Evolutionary conservation across 2,113 vertebrate genomes (phyloP).

Genomic region (Malurus melanocephalus): DNA sequence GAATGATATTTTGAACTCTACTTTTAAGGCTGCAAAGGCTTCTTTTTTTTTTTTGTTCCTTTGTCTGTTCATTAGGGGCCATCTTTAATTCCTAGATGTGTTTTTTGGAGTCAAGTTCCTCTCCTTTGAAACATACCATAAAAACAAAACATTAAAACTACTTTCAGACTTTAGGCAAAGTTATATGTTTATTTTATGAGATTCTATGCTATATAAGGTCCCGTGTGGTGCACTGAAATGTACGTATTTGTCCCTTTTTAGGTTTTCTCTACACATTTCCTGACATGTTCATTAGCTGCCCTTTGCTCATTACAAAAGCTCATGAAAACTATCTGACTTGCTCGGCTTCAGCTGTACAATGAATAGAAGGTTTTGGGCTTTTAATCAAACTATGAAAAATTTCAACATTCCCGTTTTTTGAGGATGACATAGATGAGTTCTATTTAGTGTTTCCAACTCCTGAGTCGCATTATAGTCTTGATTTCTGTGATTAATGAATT

Average conservation of each 20-base stretch:
- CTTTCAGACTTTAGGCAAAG: neutral
- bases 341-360: neutral
- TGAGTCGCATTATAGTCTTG: neutral
- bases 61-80: slow-evolving; percentile 38
- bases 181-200: neutral
- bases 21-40: slow-evolving; percentile 44
- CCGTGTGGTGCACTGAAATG: neutral
- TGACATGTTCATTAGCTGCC: neutral
- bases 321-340: neutral
- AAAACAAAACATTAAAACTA: neutral
- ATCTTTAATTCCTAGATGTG: slow-evolving; percentile 45
- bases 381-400: slow-evolving; percentile 32
- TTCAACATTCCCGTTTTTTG: neutral
- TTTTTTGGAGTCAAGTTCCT: neutral
- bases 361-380: slow-evolving; percentile 12
- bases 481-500: slow-evolving; percentile 33
- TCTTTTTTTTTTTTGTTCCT: slow-evolving; percentile 41
- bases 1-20: slow-evolving; percentile 26
- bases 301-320: slow-evolving; percentile 23
- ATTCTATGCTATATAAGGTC: neutral
- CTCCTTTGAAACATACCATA: slow-evolving; percentile 36
- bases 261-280: neutral
- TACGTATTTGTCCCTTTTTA: neutral
- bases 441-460: neutral
- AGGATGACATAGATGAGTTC: slow-evolving; percentile 6